These are phyloP conservation scores for Dendrolimus kikuchii DNA, from an alignment of 1,140 invertebrate species.

Conservation along the genomic window DNA sequence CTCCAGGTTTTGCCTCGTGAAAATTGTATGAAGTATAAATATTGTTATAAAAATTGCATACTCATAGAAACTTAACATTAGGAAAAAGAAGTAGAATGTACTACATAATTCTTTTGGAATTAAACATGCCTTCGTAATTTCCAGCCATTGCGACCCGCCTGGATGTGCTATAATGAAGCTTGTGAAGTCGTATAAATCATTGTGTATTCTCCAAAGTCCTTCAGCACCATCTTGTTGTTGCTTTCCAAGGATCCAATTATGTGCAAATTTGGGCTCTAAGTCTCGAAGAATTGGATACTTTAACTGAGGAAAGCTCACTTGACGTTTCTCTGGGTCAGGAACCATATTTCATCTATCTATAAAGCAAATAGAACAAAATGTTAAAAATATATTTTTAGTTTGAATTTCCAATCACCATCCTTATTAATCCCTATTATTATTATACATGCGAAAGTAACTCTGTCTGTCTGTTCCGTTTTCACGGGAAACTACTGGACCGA, in stretches of 20 bases:
- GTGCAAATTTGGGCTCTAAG: conserved; percentile 37
- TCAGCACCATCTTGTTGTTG: conserved; percentile 80
- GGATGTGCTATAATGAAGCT: conserved; percentile 81
- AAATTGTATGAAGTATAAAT: no score
- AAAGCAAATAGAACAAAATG: not conserved
- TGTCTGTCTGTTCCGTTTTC: no score
- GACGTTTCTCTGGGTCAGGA: conserved; percentile 32
- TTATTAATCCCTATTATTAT: no score
- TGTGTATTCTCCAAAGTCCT: conserved; percentile 83
- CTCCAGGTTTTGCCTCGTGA: no score
- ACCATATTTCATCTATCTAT: conserved; percentile 27
- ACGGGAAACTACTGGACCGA: no score
- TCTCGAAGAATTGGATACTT: conserved; percentile 57
- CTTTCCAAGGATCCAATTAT: conserved; percentile 77
- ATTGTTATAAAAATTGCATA: no score
- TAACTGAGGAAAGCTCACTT: conserved; percentile 46
- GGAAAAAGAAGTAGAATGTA: no score
- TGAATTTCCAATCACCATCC: no score
- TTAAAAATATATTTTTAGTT: not conserved
- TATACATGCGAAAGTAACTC: no score
- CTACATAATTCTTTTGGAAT: not conserved
- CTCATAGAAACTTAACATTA: no score
- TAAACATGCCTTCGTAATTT: conserved; percentile 74
- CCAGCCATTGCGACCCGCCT: conserved; percentile 83
- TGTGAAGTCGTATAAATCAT: conserved; percentile 83